Percentiles rank a stretch among this genome's conserved stretches.
phyloP scores from a whole-genome alignment of 2,888 invertebrate genomes.

The Drosophila formosana region DNA sequence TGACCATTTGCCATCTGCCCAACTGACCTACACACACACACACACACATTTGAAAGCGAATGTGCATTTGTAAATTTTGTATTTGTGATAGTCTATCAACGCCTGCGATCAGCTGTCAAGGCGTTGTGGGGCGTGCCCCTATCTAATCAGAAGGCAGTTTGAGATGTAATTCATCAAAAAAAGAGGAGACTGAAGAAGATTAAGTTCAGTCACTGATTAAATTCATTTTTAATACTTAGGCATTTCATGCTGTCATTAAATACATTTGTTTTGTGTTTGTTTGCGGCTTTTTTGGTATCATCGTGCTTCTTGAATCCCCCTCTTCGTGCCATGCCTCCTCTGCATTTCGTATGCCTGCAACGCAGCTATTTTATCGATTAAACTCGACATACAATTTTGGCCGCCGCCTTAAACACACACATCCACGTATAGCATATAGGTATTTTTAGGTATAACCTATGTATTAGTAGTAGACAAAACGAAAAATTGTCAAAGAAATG shows the following conservation, averaged over 20 bases:
- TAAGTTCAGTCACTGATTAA: constrained; percentile 26
- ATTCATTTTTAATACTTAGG: constrained; percentile 16
- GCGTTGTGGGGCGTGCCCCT: constrained; percentile 24
- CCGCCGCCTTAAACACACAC: constrained; percentile 47
- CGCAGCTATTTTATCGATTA: constrained; percentile 70
- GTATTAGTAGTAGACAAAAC: constrained; percentile 22
- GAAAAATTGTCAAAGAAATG: constrained; percentile 33
- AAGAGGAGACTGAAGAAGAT: not conserved
- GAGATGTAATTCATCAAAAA: constrained; percentile 57
- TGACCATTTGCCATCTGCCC: constrained; percentile 21
- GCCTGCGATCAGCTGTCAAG: constrained; percentile 61
- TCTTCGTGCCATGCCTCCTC: constrained; percentile 1
- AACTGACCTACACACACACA: constrained; percentile 55
- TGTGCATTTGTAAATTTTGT: not conserved
- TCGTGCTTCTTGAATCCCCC: constrained; percentile 35
- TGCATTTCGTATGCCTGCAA: constrained; percentile 45
- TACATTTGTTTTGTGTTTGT: constrained; percentile 23
- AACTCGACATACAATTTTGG: constrained; percentile 54
- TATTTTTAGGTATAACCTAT: constrained; percentile 46
- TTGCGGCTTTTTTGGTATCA: constrained; percentile 41
- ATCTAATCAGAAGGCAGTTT: constrained; percentile 64
- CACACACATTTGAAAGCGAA: not conserved
- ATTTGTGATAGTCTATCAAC: constrained; percentile 58
- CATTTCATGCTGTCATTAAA: constrained; percentile 22
- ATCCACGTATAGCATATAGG: constrained; percentile 1